These are phyloP conservation scores for Mormoops blainvillei DNA, from an alignment of 2,113 vertebrate genomes.

Conservation along the genomic window DNA sequence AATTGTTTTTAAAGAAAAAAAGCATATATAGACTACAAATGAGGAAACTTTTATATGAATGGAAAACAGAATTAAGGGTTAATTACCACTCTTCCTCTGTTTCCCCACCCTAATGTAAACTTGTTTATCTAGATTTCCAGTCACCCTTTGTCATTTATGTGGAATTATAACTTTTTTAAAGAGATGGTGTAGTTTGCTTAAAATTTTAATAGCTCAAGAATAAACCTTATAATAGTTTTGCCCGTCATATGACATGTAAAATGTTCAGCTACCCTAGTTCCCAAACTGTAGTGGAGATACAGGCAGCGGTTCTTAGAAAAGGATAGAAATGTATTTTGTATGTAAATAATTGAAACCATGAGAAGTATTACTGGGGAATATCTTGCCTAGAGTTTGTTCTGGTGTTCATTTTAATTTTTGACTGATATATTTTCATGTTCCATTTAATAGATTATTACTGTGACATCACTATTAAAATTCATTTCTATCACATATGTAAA, in stretches of 20 bases:
- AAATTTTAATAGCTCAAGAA: constrained; percentile 1
- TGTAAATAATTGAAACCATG: constrained; percentile 29
- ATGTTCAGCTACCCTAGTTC: constrained; percentile 28
- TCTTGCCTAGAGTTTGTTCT: constrained; percentile 30
- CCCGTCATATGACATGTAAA: neutral
- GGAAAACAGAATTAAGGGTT: neutral
- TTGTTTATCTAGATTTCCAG: neutral
- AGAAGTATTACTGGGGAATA: constrained; percentile 10
- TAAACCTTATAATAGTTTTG: constrained; percentile 18
- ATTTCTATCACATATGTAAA: neutral
- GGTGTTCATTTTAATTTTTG: constrained; percentile 27
- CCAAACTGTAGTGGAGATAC: constrained; percentile 35
- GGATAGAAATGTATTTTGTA: constrained; percentile 40
- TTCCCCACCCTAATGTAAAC: neutral
- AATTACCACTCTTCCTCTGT: neutral
- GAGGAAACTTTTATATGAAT: neutral
- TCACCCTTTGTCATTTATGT: neutral
- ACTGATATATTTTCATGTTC: neutral
- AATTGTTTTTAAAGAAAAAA: neutral
- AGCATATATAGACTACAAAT: neutral
- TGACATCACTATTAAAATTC: neutral
- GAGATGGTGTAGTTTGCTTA: neutral
- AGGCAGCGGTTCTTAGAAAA: constrained; percentile 37
- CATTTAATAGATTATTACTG: neutral
- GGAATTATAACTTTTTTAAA: neutral